Evolutionary conservation across 2,888 invertebrate species (phyloP).

Genomic region (Perdita meconis): DNA sequence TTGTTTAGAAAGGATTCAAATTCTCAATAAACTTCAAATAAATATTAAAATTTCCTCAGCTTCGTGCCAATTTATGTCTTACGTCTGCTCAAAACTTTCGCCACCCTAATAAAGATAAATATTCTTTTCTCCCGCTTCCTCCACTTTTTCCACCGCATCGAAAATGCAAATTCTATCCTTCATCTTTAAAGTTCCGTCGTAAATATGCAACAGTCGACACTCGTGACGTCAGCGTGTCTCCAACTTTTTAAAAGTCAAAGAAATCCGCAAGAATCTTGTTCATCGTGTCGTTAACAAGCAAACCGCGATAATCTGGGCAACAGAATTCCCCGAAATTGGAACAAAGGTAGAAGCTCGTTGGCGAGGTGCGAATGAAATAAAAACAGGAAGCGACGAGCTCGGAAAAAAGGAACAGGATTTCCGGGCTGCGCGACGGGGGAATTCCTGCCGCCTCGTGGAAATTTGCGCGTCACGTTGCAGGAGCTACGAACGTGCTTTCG

Average conservation of each 20-base stretch:
- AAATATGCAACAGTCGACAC: no score
- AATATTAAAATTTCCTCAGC: background rate
- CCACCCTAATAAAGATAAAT: no score
- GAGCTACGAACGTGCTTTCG: background rate
- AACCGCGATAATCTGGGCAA: background rate
- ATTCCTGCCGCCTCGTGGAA: background rate
- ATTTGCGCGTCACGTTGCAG: constrained; percentile 22
- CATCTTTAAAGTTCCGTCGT: no score
- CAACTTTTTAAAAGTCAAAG: background rate
- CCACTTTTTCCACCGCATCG: no score
- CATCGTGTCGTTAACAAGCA: no score
- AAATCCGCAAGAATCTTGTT: no score
- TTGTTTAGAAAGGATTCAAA: no score
- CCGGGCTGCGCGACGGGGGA: background rate
- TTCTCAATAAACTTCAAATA: no score
- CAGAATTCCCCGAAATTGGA: background rate
- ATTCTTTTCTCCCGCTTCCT: no score
- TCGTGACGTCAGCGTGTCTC: background rate
- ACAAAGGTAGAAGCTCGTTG: background rate
- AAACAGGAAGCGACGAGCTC: background rate
- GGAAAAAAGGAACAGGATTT: background rate
- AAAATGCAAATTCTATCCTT: no score
- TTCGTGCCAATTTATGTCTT: no score
- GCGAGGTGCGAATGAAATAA: background rate
- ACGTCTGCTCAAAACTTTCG: no score